Conservation (phyloP, 2,888 invertebrate genomes). For the Crossocerus cetratus region DNA sequence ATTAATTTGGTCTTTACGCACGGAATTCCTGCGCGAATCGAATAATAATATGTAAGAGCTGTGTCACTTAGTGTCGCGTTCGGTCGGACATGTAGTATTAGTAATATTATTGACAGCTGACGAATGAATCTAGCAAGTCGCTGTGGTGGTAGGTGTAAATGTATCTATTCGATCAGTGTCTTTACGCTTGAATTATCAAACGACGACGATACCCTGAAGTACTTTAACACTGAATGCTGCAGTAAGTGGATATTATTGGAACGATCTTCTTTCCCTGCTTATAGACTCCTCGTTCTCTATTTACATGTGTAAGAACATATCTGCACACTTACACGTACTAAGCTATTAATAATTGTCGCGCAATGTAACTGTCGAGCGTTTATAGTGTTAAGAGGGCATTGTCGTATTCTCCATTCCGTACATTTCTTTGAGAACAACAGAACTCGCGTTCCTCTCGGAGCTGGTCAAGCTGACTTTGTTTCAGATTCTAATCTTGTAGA, state of each 20-base stretch:
- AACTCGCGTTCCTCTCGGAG: too few species aligned
- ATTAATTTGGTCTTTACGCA: too few species aligned
- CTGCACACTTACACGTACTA: too few species aligned
- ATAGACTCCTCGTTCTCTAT: neutral
- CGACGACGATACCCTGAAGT: slow-evolving; percentile 9
- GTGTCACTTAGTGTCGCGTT: slow-evolving; percentile 25
- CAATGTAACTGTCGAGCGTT: too few species aligned
- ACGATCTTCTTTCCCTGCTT: neutral
- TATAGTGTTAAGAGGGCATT: neutral
- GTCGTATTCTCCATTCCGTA: neutral
- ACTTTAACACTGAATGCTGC: slow-evolving; percentile 11
- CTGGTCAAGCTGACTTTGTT: too few species aligned
- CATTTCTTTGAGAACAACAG: too few species aligned
- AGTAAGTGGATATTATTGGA: slow-evolving; percentile 21
- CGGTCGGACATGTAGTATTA: slow-evolving; percentile 22
- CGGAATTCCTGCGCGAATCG: neutral
- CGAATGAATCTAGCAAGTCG: slow-evolving; percentile 31
- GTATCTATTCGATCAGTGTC: slow-evolving; percentile 45
- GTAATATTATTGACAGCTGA: slow-evolving; percentile 51
- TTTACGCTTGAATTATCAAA: slow-evolving; percentile 18
- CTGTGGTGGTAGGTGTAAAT: slow-evolving; percentile 48
- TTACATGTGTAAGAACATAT: neutral
- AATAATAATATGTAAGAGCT: neutral
- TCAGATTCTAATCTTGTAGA: neutral
- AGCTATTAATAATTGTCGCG: neutral